These are phyloP conservation scores for Theristicus caerulescens DNA, from an alignment of 2,113 vertebrate genomes.

Conservation along the genomic window DNA sequence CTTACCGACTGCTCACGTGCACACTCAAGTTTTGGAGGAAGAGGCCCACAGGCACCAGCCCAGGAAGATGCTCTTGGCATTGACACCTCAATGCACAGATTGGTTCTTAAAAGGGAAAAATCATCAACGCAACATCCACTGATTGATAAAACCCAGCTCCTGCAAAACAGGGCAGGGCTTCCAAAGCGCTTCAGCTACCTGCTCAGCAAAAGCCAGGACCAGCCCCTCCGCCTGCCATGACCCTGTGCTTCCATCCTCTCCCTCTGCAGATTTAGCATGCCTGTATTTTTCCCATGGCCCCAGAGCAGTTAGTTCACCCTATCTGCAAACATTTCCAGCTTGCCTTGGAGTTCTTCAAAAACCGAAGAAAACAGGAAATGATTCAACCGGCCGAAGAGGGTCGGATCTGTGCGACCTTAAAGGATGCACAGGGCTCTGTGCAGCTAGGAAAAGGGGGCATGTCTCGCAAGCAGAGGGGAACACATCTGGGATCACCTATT, in stretches of 20 bases:
- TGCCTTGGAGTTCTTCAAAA: background rate
- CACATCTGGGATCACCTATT: fast-evolving
- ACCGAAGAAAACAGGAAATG: slow-evolving; percentile 69
- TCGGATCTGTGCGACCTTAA: background rate
- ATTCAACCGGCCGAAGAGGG: slow-evolving; percentile 13
- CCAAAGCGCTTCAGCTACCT: background rate
- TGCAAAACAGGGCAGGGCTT: background rate
- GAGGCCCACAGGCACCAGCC: background rate
- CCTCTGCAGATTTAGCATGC: background rate
- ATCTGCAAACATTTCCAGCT: slow-evolving; percentile 42
- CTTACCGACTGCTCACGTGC: fast-evolving
- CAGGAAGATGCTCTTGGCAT: background rate
- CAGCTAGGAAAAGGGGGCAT: background rate
- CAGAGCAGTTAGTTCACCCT: background rate
- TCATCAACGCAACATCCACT: fast-evolving
- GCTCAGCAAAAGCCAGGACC: background rate
- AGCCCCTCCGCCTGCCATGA: background rate
- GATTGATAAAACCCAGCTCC: background rate
- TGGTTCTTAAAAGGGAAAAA: fast-evolving
- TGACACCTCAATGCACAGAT: no score
- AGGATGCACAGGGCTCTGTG: background rate
- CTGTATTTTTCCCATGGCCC: slow-evolving; percentile 55
- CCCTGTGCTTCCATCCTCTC: background rate
- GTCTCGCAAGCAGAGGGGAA: fast-evolving
- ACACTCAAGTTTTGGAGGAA: background rate